Evolutionary conservation across 2,888 invertebrate genomes (phyloP).

Genomic region (Limnephilus marmoratus): DNA sequence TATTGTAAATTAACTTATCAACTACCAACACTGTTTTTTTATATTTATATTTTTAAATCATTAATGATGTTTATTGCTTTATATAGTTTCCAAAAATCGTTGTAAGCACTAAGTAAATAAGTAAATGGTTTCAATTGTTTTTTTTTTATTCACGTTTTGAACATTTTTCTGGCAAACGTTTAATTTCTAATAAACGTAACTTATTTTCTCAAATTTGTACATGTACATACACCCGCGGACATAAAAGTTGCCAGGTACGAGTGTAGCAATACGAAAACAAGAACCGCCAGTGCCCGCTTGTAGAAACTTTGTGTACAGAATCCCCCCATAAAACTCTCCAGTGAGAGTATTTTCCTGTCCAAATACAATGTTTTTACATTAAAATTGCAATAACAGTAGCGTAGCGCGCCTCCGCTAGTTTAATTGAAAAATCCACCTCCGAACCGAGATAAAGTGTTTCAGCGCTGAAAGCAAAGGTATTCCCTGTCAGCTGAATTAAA

Average conservation of each 20-base stretch:
- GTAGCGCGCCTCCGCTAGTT: not conserved
- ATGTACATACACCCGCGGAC: not conserved
- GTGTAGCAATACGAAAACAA: too few relatives aligned
- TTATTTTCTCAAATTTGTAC: not conserved
- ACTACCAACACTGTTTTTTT: too few relatives aligned
- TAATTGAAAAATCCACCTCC: slow-evolving; percentile 31
- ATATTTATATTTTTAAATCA: too few relatives aligned
- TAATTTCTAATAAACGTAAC: not conserved
- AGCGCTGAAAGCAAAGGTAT: not conserved
- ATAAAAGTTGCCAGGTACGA: not conserved
- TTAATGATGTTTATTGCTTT: too few relatives aligned
- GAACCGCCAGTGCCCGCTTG: not conserved
- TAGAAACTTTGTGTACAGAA: slow-evolving; percentile 1
- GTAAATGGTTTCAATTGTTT: too few relatives aligned
- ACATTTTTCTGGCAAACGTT: not conserved
- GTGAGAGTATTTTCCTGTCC: slow-evolving; percentile 19
- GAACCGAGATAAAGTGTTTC: slow-evolving; percentile 18
- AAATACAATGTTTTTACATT: slow-evolving; percentile 15
- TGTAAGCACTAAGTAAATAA: too few relatives aligned
- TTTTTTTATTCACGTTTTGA: too few relatives aligned
- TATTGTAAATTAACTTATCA: too few relatives aligned
- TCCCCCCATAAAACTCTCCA: not conserved
- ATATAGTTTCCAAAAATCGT: too few relatives aligned
- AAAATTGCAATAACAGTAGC: slow-evolving; percentile 27
- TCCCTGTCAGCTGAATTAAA: not conserved